phyloP scores from a whole-genome alignment of 1,140 invertebrate species.

The Gonioctena quinquepunctata region DNA sequence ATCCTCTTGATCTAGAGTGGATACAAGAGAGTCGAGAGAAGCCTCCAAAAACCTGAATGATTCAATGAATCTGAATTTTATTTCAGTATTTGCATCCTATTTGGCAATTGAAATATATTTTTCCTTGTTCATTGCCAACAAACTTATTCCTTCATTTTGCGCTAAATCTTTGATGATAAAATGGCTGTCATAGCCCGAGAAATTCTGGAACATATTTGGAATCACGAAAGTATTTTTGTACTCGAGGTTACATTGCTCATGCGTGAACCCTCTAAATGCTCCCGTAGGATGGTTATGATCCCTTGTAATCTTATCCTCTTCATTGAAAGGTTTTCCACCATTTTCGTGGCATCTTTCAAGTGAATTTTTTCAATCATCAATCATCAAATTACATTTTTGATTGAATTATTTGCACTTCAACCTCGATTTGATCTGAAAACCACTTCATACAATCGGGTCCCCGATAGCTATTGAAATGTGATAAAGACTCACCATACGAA shows the following conservation, averaged over 20 bases:
- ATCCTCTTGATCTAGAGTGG: too few relatives aligned
- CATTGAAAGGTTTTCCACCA: too few relatives aligned
- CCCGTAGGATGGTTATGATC: too few relatives aligned
- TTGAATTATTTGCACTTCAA: not conserved
- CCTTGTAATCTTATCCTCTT: too few relatives aligned
- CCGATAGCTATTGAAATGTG: not conserved
- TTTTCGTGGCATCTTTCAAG: too few relatives aligned
- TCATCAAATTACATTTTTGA: not conserved
- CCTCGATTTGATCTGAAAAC: not conserved
- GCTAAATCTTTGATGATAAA: not conserved
- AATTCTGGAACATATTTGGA: not conserved
- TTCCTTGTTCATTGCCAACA: not conserved
- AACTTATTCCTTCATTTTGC: not conserved
- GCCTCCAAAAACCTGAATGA: too few relatives aligned
- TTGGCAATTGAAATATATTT: not conserved
- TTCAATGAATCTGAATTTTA: too few relatives aligned
- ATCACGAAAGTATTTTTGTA: not conserved
- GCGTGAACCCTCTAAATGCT: too few relatives aligned
- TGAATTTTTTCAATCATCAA: too few relatives aligned
- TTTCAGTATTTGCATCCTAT: too few relatives aligned
- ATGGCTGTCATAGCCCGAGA: not conserved
- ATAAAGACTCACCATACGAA: slow-evolving; percentile 10
- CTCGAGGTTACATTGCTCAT: too few relatives aligned
- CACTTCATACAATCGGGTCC: not conserved
- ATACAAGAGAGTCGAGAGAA: too few relatives aligned